These are phyloP conservation scores for Henicopernis longicauda DNA, from an alignment of 2,113 vertebrate genomes.

Conservation along the genomic window DNA sequence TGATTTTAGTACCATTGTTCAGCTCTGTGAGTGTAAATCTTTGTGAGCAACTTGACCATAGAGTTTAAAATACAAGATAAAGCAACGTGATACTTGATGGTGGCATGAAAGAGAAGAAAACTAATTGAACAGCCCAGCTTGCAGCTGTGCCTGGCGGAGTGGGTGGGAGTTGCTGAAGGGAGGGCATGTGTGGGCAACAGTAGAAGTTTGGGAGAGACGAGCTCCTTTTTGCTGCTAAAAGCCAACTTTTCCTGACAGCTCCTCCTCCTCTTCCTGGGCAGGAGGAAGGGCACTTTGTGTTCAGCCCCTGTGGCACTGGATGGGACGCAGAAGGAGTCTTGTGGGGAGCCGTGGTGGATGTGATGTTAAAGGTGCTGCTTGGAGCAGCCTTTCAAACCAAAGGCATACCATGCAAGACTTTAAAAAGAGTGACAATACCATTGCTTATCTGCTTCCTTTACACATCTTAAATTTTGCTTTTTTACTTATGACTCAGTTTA, in stretches of 20 bases:
- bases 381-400: background rate
- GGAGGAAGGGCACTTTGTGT: background rate
- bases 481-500: background rate
- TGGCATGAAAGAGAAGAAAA: background rate
- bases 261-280: background rate
- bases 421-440: background rate
- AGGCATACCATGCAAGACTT: background rate
- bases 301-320: background rate
- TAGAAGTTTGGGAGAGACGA: background rate
- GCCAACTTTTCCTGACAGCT: background rate
- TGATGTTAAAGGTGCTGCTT: background rate
- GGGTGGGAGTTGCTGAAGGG: background rate
- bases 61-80: background rate
- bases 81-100: accelerated
- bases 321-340: background rate
- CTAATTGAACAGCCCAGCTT: background rate
- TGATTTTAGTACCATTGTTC: background rate
- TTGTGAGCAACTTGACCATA: background rate
- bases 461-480: background rate
- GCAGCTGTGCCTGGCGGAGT: background rate
- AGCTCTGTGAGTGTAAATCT: background rate
- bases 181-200: background rate
- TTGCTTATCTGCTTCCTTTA: background rate
- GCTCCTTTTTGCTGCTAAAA: background rate
- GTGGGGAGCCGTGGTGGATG: background rate